Base-by-base conservation (phyloP, 2,888 invertebrate genomes). In the Ctenicera cuprea region DNA sequence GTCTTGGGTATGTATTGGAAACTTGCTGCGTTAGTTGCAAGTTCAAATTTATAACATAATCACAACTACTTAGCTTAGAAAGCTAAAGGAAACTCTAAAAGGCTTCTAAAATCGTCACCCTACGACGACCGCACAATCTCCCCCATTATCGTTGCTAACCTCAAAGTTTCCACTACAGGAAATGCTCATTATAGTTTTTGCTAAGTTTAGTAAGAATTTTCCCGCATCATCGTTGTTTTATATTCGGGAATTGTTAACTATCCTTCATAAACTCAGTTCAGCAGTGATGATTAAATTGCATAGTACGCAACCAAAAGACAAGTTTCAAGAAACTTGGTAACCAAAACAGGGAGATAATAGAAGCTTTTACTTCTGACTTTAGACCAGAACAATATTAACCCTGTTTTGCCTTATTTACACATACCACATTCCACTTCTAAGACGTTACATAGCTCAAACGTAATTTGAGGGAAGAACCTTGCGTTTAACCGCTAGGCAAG, bases 331-430 rank as follows among this genome's bases (percentile, higher is more conserved):
- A 62, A 62, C 14, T 62, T 62, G 11, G 26, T 22, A 45, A 18
- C 50, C 61, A 61, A 67, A 69, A 62, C 38, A 26, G 38, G 9
- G 26, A 38, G 41, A 52, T 62, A 69, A 69, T 61, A 38, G 18
- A 14, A n/a, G 59, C 69, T 62, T 62, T 41, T 38, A 62, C 69
- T 62, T 50, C 50, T 52, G 50, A 69, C 50, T 69, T 62, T 38
- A 67, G 18, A 41, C 54, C 57, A 67, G 20, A 67, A 45, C 43
- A 67, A 67, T 67, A 67, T 54, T 52, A 67, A 57, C 26, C 67
- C 57, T 45, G 57, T 57, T 67, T 67, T 57, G 67, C 38, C 67
- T 67, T 67, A 67, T 67, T 67, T 67, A 67, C 54, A 67, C 67
- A 67, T 43, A 67, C 54, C 67, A 57, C 66, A 57, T 67, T 67